phyloP scores from a whole-genome alignment of 2,797 vertebrate genomes.

The Pseudopleuronectes americanus region DNA sequence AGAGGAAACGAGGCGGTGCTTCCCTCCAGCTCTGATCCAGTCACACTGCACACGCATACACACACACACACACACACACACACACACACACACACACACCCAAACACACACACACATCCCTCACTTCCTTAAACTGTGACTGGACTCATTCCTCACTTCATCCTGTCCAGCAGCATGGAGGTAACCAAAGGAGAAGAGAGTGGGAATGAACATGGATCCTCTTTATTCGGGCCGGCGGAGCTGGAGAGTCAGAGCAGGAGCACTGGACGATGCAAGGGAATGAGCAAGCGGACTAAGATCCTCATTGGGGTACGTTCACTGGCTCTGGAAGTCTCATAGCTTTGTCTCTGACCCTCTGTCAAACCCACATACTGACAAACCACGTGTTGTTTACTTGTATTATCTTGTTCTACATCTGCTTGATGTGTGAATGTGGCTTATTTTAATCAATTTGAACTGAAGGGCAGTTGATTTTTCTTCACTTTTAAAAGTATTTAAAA shows the following conservation, averaged over 20 bases:
- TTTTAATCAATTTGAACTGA: neutral
- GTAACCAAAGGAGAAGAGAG: constrained; percentile 64
- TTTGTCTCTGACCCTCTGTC: too few species aligned
- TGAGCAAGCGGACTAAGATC: constrained; percentile 56
- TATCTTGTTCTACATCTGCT: too few species aligned
- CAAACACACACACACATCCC: neutral
- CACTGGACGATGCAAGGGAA: constrained; percentile 24
- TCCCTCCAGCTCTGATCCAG: neutral
- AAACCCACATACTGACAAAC: too few species aligned
- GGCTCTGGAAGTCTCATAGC: too few species aligned
- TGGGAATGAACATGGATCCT: constrained; percentile 52
- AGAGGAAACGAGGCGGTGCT: constrained; percentile 67
- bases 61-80: neutral
- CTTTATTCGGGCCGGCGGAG: constrained; percentile 65
- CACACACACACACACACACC: neutral
- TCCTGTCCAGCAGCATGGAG: constrained; percentile 60
- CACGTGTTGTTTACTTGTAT: neutral
- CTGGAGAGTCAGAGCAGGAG: constrained; percentile 60
- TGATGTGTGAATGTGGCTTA: neutral
- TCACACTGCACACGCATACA: neutral
- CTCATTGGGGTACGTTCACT: constrained; percentile 71
- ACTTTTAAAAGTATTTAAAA: neutral
- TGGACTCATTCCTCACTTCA: neutral
- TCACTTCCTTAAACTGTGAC: neutral
- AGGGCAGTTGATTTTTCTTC: neutral